Percentiles rank a stretch among this genome's conserved stretches.
phyloP scores from a whole-genome alignment of 2,888 invertebrate genomes.

The Gibbula magus region DNA sequence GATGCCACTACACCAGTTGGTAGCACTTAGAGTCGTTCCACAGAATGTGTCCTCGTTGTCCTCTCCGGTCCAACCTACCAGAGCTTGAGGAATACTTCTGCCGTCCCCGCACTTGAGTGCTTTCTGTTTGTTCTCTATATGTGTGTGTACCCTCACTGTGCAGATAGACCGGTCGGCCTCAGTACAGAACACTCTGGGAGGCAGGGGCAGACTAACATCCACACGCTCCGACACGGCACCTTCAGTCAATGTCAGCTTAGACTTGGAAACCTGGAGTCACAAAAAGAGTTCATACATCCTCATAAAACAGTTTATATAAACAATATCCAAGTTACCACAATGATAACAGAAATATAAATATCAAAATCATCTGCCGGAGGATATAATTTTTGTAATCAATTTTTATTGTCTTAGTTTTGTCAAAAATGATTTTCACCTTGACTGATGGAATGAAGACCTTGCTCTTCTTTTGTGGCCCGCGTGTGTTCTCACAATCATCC shows the following conservation, averaged over 20 bases:
- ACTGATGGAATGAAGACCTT: constrained; percentile 33
- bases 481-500: constrained; percentile 39
- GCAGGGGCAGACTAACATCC: constrained; percentile 39
- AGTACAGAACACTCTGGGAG: constrained; percentile 49
- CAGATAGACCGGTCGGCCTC: constrained; percentile 19
- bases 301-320: no score
- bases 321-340: no score
- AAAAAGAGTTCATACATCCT: no score
- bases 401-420: not conserved
- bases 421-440: constrained; percentile 30
- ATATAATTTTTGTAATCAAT: no score
- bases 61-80: constrained; percentile 36
- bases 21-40: constrained; percentile 34
- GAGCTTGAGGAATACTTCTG: constrained; percentile 44
- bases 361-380: no score
- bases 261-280: constrained; percentile 40
- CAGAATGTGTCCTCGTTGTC: constrained; percentile 30
- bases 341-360: no score
- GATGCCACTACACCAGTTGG: constrained; percentile 45
- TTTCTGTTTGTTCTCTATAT: not conserved
- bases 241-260: constrained; percentile 44
- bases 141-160: constrained; percentile 29
- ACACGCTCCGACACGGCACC: constrained; percentile 36
- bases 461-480: constrained; percentile 41
- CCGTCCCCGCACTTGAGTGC: constrained; percentile 31